A percentile compares a stretch with the other conserved stretches of the same genome.
Evolutionary conservation across 1,140 invertebrate species (phyloP).

Genomic region (Apis mellifera): Amel_HAv3.1 CM009940.2:8279001-8279500

Average conservation of each 20-base stretch:
- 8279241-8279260: no score
- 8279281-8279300: background rate
- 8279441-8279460: background rate
- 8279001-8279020: background rate
- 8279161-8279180: no score
- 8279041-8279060: background rate
- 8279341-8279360: conserved; percentile 47
- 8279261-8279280: conserved; percentile 22
- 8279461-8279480: background rate
- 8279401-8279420: conserved; percentile 2
- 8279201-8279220: no score
- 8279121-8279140: no score
- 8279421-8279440: background rate
- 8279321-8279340: conserved; percentile 21
- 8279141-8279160: no score
- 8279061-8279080: background rate
- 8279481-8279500: background rate
- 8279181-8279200: no score
- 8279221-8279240: no score
- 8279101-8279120: background rate
- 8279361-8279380: conserved; percentile 43
- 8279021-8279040: background rate
- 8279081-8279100: background rate
- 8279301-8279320: background rate
- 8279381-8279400: conserved; percentile 16